Conservation (phyloP, 1,140 invertebrate species). For the Adelges cooleyi region DNA sequence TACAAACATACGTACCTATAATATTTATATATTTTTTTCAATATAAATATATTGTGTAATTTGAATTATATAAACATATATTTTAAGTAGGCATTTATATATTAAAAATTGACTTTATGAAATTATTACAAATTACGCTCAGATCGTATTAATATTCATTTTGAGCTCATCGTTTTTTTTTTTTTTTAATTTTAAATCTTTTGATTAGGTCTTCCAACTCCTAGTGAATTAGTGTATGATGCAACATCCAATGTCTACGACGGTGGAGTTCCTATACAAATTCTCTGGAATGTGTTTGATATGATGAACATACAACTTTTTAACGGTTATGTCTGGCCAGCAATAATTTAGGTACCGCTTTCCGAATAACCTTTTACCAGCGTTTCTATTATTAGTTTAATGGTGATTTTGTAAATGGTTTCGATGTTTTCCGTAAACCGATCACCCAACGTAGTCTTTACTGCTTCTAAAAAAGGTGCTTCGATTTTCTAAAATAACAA, state of each 20-base stretch:
- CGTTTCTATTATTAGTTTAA: slow-evolving; percentile 80
- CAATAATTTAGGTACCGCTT: slow-evolving; percentile 36
- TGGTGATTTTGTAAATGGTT: slow-evolving; percentile 79
- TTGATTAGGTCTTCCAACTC: neutral
- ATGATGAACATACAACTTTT: slow-evolving; percentile 4
- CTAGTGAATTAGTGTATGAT: neutral
- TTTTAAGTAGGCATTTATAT: neutral
- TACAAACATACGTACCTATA: neutral
- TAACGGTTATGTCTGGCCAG: neutral
- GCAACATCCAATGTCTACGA: too few species aligned
- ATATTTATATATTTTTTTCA: too few species aligned
- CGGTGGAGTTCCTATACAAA: too few species aligned
- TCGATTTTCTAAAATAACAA: slow-evolving; percentile 71
- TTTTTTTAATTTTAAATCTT: slow-evolving; percentile 3
- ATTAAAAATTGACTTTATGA: slow-evolving; percentile 19
- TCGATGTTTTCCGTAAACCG: slow-evolving; percentile 85
- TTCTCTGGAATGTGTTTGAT: neutral
- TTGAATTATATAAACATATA: slow-evolving; percentile 9
- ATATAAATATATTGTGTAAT: slow-evolving; percentile 2
- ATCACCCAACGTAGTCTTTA: slow-evolving; percentile 71
- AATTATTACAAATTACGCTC: slow-evolving; percentile 6
- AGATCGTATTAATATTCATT: neutral
- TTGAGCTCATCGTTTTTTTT: slow-evolving; percentile 19
- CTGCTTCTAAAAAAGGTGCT: slow-evolving; percentile 73
- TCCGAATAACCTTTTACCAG: slow-evolving; percentile 66